Conservation (phyloP, 2,797 vertebrate species). For the Pipistrellus pygmaeus region DNA sequence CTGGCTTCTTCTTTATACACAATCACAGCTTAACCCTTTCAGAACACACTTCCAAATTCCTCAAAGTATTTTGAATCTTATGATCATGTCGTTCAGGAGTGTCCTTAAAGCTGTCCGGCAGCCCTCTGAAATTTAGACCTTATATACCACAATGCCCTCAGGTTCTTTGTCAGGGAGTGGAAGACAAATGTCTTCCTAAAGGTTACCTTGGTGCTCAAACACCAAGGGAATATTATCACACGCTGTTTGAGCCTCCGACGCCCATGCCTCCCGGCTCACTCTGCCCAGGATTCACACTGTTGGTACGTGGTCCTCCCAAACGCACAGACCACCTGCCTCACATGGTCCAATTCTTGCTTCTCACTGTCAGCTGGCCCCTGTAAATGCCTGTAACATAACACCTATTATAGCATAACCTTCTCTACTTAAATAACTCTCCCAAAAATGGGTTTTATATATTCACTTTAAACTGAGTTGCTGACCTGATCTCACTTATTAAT, state of each 20-base stretch:
- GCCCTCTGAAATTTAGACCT: not conserved
- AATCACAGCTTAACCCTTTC: not conserved
- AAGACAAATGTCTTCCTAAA: not conserved
- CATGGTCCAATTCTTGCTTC: not conserved
- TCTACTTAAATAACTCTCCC: not conserved
- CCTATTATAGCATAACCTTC: not conserved
- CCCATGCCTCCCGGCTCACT: not conserved
- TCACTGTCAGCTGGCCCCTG: not conserved
- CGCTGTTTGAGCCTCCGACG: accelerated
- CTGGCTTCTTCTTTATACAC: not conserved
- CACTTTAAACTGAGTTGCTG: not conserved
- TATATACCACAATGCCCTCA: not conserved
- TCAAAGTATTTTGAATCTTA: not conserved
- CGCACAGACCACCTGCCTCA: not conserved
- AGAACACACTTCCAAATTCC: not conserved
- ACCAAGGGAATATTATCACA: not conserved
- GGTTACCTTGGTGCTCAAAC: too few relatives aligned
- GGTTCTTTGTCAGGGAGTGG: not conserved
- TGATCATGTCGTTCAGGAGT: not conserved
- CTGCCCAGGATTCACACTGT: too few relatives aligned
- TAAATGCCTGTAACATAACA: not conserved
- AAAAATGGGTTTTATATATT: not conserved
- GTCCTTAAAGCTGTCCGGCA: not conserved
- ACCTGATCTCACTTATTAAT: not conserved
- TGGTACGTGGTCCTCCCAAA: not conserved